phyloP scores from a whole-genome alignment of 2,888 invertebrate species.

The Tyria jacobaeae region DNA sequence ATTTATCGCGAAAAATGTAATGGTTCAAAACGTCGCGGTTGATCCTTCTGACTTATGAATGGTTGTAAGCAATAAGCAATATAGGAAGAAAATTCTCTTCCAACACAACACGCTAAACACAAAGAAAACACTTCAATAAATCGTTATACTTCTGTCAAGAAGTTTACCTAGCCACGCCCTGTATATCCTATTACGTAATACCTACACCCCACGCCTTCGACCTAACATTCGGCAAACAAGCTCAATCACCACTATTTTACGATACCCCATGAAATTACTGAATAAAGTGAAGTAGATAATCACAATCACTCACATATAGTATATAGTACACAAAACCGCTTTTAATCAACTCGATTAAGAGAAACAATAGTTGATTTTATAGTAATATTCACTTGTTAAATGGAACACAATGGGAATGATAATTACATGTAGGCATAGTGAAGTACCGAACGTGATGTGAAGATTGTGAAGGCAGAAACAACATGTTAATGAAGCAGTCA shows the following conservation, averaged over 20 bases:
- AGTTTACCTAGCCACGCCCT: constrained; percentile 5
- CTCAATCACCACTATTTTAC: not conserved
- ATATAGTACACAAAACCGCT: not conserved
- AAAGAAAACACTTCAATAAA: constrained; percentile 3
- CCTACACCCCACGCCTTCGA: not conserved
- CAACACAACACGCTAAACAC: constrained; percentile 3
- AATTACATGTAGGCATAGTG: not conserved
- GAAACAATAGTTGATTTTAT: constrained; percentile 43
- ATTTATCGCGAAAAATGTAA: no score
- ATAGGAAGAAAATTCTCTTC: constrained; percentile 12
- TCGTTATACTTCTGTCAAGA: not conserved
- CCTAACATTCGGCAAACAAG: not conserved
- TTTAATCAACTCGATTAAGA: constrained; percentile 5
- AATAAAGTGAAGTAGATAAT: not conserved
- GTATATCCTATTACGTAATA: constrained; percentile 8
- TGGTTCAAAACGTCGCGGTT: not conserved
- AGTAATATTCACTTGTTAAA: constrained; percentile 30
- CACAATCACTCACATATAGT: no score
- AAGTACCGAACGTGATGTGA: constrained; percentile 5
- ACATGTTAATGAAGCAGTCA: constrained; percentile 10
- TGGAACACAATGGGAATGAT: constrained; percentile 1
- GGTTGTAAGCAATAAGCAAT: not conserved
- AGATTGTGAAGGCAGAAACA: not conserved
- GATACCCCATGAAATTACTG: not conserved
- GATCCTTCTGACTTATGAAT: not conserved